Evolutionary conservation across 2,888 invertebrate species (phyloP).

Genomic region (Hirtodrosophila alboralis): DNA sequence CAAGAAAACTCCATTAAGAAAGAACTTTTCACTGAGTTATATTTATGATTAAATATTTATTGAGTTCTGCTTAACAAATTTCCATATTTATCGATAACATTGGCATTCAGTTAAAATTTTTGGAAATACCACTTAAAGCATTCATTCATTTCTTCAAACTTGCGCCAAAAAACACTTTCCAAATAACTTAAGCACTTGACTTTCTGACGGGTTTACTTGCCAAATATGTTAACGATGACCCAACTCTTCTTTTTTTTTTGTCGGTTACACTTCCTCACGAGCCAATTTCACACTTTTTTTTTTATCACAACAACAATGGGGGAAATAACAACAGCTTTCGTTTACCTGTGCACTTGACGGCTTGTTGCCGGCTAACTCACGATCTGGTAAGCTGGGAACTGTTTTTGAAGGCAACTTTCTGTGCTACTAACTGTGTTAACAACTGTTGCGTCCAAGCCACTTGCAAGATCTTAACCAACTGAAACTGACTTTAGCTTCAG

Average conservation of each 20-base stretch:
- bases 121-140: too few species aligned
- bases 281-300: constrained; percentile 57
- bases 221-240: constrained; percentile 20
- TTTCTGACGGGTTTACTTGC: constrained; percentile 13
- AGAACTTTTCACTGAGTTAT: too few species aligned
- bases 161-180: too few species aligned
- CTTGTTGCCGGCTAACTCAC: constrained; percentile 23
- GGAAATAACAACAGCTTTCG: constrained; percentile 31
- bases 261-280: constrained; percentile 46
- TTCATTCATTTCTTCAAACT: too few species aligned
- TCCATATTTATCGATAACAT: too few species aligned
- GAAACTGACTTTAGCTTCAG: constrained; percentile 47
- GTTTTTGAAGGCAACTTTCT: too few species aligned
- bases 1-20: too few species aligned
- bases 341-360: constrained; percentile 44
- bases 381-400: constrained; percentile 7
- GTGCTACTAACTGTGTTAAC: neutral
- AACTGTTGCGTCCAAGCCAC: constrained; percentile 60
- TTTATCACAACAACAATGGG: constrained; percentile 7
- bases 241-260: constrained; percentile 11
- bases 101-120: too few species aligned
- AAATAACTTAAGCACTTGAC: constrained; percentile 1
- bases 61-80: too few species aligned
- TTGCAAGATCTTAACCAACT: constrained; percentile 70
- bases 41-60: too few species aligned